phyloP scores from a whole-genome alignment of 2,888 invertebrate species.

The Unio pictorum region DNA sequence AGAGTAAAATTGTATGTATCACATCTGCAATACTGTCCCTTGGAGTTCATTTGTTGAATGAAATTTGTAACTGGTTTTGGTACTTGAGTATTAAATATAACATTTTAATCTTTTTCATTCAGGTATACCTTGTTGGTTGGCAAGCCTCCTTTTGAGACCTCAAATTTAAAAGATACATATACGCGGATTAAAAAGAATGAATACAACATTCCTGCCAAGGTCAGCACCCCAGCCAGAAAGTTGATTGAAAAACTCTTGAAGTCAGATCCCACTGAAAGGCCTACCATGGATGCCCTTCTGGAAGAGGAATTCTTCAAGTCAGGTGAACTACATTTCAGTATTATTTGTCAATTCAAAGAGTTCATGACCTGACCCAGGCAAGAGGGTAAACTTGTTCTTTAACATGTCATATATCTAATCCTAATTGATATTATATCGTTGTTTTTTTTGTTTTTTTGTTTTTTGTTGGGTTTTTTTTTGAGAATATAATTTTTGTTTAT shows the following conservation, averaged over 20 bases:
- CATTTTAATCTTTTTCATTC: constrained; percentile 17
- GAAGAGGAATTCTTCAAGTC: constrained; percentile 67
- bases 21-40: too few species aligned
- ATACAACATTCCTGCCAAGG: constrained; percentile 79
- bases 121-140: constrained; percentile 94
- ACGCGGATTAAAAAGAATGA: constrained; percentile 94
- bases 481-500: too few species aligned
- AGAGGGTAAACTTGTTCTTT: too few species aligned
- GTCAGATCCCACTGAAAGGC: constrained; percentile 72
- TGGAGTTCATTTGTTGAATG: too few species aligned
- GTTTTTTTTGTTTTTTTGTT: too few species aligned
- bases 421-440: too few species aligned
- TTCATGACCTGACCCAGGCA: too few species aligned
- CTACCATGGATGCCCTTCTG: constrained; percentile 71
- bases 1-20: too few species aligned
- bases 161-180: constrained; percentile 95
- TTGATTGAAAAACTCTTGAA: constrained; percentile 73
- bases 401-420: too few species aligned
- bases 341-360: too few species aligned
- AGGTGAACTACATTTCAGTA: constrained; percentile 40
- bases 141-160: constrained; percentile 98
- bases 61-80: too few species aligned
- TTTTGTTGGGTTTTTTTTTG: too few species aligned
- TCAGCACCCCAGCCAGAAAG: constrained; percentile 61
- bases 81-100: not conserved